Evolutionary conservation across 1,140 invertebrate genomes (phyloP).

Genomic region (Rhizoglyphus robini): DNA sequence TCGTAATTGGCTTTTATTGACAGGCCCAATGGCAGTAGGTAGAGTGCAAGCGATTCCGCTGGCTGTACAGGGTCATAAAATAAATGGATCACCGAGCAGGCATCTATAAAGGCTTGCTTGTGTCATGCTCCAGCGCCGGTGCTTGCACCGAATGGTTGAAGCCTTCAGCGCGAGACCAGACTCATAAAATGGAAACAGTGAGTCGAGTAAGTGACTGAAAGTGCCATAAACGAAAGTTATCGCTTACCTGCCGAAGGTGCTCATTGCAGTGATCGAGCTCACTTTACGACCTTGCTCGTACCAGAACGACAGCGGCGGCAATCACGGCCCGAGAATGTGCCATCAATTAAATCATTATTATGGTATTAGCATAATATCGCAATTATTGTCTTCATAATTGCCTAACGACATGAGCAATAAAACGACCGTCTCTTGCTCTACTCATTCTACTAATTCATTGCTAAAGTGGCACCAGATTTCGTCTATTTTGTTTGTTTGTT

Average conservation of each 20-base stretch:
- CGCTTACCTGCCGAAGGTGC: background rate
- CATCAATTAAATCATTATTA: constrained; percentile 14
- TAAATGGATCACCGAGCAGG: background rate
- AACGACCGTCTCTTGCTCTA: background rate
- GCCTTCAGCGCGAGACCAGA: background rate
- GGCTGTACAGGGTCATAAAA: background rate
- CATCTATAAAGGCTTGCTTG: background rate
- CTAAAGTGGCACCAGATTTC: no score
- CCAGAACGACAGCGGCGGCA: no score
- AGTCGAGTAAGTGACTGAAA: background rate
- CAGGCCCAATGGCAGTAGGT: no score
- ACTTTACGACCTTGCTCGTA: no score
- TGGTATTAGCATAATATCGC: constrained; percentile 1
- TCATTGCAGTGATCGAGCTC: no score
- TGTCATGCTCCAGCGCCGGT: background rate
- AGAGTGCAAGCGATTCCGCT: no score
- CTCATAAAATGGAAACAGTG: background rate
- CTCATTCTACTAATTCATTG: no score
- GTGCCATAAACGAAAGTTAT: constrained; percentile 9
- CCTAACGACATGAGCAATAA: no score
- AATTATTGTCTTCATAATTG: constrained; percentile 4
- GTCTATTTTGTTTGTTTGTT: no score
- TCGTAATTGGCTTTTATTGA: no score
- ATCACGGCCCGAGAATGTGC: no score
- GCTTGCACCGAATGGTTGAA: background rate